A percentile compares a stretch with the other conserved stretches of the same genome.
Evolutionary conservation across 2,113 vertebrate genomes (phyloP).

Genomic region (Boulengeromyrus knoepffleri): DNA sequence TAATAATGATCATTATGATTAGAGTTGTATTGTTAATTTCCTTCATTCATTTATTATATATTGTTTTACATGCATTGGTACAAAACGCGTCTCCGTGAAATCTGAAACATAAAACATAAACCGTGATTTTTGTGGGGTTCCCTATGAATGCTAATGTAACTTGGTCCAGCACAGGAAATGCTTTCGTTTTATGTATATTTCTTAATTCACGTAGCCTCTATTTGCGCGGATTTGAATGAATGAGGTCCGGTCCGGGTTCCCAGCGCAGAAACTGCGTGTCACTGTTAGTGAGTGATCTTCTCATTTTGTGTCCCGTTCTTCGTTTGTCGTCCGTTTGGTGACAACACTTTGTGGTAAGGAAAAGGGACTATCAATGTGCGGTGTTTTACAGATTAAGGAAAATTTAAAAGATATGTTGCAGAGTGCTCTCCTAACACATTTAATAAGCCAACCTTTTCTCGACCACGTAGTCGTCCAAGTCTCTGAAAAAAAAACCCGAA

Average conservation of each 20-base stretch:
- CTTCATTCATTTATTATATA: not conserved
- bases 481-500: not conserved
- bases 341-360: not conserved
- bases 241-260: not conserved
- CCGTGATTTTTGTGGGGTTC: not conserved
- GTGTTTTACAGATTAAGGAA: not conserved
- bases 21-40: not conserved
- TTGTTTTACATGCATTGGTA: not conserved
- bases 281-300: not conserved
- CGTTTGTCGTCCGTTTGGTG: not conserved
- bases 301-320: not conserved
- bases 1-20: not conserved
- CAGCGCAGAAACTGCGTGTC: not conserved
- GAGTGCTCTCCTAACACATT: not conserved
- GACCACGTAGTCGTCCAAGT: not conserved
- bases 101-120: not conserved
- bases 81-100: not conserved
- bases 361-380: not conserved
- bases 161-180: not conserved
- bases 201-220: not conserved
- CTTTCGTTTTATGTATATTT: not conserved
- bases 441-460: not conserved
- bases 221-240: not conserved
- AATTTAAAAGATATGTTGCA: not conserved
- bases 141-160: not conserved